A percentile compares a stretch with the other conserved stretches of the same genome.
These are phyloP conservation scores for Bruchidius siliquastri DNA, from an alignment of 2,888 invertebrate genomes.

Conservation along the genomic window DNA sequence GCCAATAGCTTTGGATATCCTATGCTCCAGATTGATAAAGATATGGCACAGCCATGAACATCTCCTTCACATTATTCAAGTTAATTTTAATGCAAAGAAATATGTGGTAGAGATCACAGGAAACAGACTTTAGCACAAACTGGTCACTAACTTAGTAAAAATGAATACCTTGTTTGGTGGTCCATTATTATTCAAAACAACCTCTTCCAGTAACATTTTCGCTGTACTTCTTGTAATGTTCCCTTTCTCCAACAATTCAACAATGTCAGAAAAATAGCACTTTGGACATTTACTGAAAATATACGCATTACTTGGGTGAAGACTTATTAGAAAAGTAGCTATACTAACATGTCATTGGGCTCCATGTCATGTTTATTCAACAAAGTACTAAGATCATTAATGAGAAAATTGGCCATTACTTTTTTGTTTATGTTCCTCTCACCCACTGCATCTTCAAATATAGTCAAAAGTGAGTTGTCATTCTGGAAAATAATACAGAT, in stretches of 20 bases:
- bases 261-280: slow-evolving; percentile 57
- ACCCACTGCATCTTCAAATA: slow-evolving; percentile 54
- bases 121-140: too few species aligned
- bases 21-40: too few species aligned
- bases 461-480: slow-evolving; percentile 53
- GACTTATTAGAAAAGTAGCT: too few species aligned
- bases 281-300: slow-evolving; percentile 50
- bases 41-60: too few species aligned
- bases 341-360: slow-evolving; percentile 56
- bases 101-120: too few species aligned
- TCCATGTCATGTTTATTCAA: slow-evolving; percentile 61
- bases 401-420: slow-evolving; percentile 63
- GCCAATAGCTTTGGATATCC: too few species aligned
- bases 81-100: too few species aligned
- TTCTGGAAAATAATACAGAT: slow-evolving; percentile 47
- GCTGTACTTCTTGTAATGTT: slow-evolving; percentile 60
- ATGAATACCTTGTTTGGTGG: slow-evolving; percentile 45
- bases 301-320: not conserved
- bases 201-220: slow-evolving; percentile 50
- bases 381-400: slow-evolving; percentile 63
- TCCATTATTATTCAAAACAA: slow-evolving; percentile 45
- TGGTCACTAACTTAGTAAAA: too few species aligned
- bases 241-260: slow-evolving; percentile 56
- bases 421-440: slow-evolving; percentile 51
- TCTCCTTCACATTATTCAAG: too few species aligned